Percentiles rank a stretch among this genome's conserved stretches.
Evolutionary conservation across 2,113 vertebrate species (phyloP).

Genomic region (Xiphorhynchus elegans): DNA sequence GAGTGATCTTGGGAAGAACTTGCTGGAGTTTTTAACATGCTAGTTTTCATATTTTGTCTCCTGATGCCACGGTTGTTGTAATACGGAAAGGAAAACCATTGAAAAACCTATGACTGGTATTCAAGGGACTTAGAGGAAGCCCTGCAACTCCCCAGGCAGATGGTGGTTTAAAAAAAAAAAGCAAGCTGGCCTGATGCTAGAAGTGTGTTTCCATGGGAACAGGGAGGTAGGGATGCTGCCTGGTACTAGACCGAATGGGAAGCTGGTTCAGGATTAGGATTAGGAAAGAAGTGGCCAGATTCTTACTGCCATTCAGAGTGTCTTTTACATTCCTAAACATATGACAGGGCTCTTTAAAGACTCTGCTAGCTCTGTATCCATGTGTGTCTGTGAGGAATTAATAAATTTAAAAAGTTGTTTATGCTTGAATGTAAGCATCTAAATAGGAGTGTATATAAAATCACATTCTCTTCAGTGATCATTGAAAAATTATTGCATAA

Average conservation of each 20-base stretch:
- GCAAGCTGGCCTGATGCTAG: conserved; percentile 68
- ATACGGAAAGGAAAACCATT: not conserved
- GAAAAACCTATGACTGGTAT: not conserved
- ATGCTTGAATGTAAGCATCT: not conserved
- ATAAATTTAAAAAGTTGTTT: not conserved
- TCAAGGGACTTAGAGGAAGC: conserved; percentile 29
- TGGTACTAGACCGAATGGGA: conserved; percentile 57
- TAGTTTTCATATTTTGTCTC: not conserved
- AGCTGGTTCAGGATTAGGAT: conserved; percentile 55
- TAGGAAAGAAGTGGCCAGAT: conserved; percentile 20
- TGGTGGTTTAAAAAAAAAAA: conserved; percentile 51
- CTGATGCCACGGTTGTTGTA: not conserved
- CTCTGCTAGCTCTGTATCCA: not conserved
- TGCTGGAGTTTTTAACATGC: not conserved
- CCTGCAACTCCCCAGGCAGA: conserved; percentile 68
- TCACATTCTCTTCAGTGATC: not conserved
- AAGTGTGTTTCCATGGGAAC: conserved; percentile 77
- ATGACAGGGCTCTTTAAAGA: not conserved
- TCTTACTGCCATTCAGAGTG: not conserved
- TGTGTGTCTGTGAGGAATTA: not conserved
- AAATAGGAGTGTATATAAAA: not conserved
- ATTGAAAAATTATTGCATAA: not conserved
- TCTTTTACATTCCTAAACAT: not conserved
- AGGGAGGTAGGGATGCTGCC: conserved; percentile 65
- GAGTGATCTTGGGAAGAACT: not conserved